phyloP scores from a whole-genome alignment of 2,113 vertebrate genomes.

The Peucedramus taeniatus region DNA sequence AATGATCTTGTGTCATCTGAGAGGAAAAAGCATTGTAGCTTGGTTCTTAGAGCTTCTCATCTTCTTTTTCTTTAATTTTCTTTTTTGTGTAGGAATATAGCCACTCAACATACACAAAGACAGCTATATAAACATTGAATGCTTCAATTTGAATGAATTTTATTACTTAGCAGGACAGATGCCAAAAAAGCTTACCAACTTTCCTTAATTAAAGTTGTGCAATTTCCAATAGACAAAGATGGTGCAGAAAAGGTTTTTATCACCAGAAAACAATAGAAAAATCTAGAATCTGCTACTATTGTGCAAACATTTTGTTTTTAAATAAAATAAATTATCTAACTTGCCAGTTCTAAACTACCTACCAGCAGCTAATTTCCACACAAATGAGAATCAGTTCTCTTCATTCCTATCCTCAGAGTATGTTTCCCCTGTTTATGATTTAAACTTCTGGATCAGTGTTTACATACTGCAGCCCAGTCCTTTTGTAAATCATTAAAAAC shows the following conservation, averaged over 20 bases:
- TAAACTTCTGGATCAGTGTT: background rate
- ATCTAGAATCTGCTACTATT: background rate
- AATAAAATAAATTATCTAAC: background rate
- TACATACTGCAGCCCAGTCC: background rate
- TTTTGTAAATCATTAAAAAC: background rate
- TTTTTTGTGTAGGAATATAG: background rate
- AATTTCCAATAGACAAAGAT: background rate
- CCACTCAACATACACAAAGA: background rate
- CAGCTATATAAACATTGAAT: background rate
- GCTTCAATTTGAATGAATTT: background rate
- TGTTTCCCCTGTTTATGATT: background rate
- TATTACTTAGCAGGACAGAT: background rate
- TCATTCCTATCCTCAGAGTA: background rate
- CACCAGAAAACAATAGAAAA: background rate
- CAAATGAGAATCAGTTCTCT: background rate
- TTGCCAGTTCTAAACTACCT: background rate
- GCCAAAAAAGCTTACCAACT: background rate
- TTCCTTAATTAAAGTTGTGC: background rate
- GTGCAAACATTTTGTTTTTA: background rate
- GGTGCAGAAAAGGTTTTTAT: background rate
- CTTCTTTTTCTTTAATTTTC: background rate
- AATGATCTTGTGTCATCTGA: background rate
- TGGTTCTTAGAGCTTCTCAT: background rate
- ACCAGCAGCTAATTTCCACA: background rate
- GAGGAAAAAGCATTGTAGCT: background rate